phyloP scores from a whole-genome alignment of 2,797 vertebrate genomes.

The Nannoperca obscura region DNA sequence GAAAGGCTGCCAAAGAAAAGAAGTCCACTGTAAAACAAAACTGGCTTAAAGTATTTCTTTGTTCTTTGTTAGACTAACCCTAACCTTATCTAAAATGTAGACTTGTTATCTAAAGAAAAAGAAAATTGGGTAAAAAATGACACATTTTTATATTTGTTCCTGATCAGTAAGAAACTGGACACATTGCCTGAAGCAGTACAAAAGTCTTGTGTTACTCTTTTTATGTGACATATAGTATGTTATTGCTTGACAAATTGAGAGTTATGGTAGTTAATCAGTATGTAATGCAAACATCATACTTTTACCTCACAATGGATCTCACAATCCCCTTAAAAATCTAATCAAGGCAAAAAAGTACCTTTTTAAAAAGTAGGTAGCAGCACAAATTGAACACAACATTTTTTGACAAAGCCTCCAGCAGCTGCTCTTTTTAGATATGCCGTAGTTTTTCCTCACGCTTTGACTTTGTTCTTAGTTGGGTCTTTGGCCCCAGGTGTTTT shows the following conservation, averaged over 20 bases:
- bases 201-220: not conserved
- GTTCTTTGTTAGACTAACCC: not conserved
- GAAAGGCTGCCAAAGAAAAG: conserved; percentile 10
- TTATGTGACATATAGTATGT: not conserved
- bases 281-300: not conserved
- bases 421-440: conserved; percentile 19
- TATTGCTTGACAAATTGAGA: not conserved
- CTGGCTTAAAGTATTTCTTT: not conserved
- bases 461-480: conserved; percentile 17
- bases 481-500: conserved; percentile 20
- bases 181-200: no score
- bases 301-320: not conserved
- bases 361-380: not conserved
- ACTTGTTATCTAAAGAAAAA: not conserved
- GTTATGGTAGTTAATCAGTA: not conserved
- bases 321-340: not conserved
- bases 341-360: not conserved
- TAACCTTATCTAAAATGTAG: not conserved
- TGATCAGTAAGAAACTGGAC: not conserved
- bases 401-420: conserved; percentile 14
- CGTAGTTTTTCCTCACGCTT: conserved; percentile 22
- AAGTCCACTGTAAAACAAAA: conserved; percentile 4
- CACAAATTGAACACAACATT: not conserved
- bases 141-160: not conserved
- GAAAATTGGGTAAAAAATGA: not conserved